These are phyloP conservation scores for Melipona beecheii DNA, from an alignment of 2,888 invertebrate genomes.

Conservation along the genomic window DNA sequence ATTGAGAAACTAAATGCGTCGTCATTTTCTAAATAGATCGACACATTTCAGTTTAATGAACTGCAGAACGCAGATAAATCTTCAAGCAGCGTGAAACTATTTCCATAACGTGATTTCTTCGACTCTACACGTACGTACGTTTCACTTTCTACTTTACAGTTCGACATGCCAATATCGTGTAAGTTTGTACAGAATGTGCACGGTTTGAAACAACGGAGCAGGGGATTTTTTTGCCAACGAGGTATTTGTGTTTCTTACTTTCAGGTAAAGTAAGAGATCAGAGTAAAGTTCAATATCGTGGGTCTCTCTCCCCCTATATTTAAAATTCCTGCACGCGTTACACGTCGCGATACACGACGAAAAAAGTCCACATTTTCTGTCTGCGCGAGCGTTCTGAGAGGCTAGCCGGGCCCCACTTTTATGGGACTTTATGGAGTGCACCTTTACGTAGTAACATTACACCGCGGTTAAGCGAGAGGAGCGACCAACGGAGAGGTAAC, in stretches of 20 bases:
- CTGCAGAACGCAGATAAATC: neutral
- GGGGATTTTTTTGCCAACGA: neutral
- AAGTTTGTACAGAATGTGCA: neutral
- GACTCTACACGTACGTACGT: neutral
- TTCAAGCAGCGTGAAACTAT: neutral
- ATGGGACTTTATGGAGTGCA: constrained; percentile 61
- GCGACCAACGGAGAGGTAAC: constrained; percentile 67
- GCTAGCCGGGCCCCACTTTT: constrained; percentile 59
- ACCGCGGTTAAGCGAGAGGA: constrained; percentile 67
- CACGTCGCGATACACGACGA: constrained; percentile 8
- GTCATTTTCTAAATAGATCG: neutral
- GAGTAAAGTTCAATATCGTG: constrained; percentile 13
- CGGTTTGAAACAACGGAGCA: neutral
- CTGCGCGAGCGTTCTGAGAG: constrained; percentile 38
- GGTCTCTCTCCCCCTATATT: constrained; percentile 5
- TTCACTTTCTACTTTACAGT: neutral
- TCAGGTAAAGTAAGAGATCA: too few species aligned
- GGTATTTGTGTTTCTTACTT: neutral
- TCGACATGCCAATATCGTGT: neutral
- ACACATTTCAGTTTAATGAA: neutral
- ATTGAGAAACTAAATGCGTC: neutral
- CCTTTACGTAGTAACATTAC: constrained; percentile 67
- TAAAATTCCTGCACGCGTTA: constrained; percentile 55
- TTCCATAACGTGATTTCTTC: neutral
- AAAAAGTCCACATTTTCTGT: constrained; percentile 33